Evolutionary conservation across 2,113 vertebrate species (phyloP).

Genomic region (Protobothrops mucrosquamatus): DNA sequence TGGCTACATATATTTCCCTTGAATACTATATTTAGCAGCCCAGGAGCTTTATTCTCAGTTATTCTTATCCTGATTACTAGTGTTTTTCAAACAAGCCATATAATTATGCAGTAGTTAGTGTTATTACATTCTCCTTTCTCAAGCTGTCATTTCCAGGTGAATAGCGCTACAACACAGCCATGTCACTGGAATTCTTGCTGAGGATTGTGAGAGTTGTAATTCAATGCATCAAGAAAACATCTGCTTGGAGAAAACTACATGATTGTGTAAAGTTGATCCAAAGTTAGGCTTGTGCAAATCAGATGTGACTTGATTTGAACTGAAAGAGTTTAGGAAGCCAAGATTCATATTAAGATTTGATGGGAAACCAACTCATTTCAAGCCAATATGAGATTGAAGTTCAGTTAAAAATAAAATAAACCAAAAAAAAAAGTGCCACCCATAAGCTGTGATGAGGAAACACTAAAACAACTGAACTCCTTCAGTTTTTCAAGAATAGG

Average conservation of each 20-base stretch:
- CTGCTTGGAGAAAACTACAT: neutral
- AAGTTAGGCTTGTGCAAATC: neutral
- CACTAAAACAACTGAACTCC: neutral
- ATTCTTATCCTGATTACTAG: neutral
- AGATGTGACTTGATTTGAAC: neutral
- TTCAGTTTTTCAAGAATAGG: neutral
- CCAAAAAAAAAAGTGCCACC: neutral
- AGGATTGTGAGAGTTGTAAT: neutral
- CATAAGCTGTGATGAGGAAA: neutral
- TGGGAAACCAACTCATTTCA: neutral
- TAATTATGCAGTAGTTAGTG: neutral
- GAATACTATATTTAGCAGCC: neutral
- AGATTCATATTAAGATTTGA: neutral
- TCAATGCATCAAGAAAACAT: neutral
- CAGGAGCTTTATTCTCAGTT: neutral
- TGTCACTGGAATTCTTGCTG: neutral
- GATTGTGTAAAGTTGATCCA: neutral
- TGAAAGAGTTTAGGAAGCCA: neutral
- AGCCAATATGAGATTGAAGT: neutral
- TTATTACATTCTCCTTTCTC: neutral
- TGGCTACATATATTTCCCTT: neutral
- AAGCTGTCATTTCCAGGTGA: neutral
- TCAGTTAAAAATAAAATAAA: neutral
- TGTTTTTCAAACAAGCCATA: neutral
- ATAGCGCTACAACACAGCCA: neutral